phyloP scores from a whole-genome alignment of 2,113 vertebrate species.

The Turnix velox region DNA sequence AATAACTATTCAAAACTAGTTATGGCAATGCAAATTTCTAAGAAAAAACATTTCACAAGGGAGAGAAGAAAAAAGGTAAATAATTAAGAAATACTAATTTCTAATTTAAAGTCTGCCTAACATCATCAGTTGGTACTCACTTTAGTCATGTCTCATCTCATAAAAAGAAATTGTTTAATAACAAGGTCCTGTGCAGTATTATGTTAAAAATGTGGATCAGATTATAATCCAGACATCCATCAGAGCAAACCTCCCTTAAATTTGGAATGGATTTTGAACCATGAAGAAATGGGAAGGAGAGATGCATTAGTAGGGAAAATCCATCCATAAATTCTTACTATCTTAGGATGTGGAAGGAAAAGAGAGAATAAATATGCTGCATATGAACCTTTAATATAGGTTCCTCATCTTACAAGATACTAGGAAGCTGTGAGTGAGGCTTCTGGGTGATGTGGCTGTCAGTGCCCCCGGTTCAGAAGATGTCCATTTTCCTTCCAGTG shows the following conservation, averaged over 20 bases:
- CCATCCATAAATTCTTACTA: background rate
- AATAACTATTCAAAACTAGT: constrained; percentile 19
- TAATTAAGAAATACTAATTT: background rate
- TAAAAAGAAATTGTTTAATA: background rate
- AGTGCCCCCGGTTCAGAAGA: background rate
- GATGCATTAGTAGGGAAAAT: background rate
- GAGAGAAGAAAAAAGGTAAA: background rate
- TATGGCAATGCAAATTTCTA: background rate
- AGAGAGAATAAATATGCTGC: background rate
- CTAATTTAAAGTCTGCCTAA: background rate
- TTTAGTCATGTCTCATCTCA: background rate
- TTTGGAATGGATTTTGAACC: background rate
- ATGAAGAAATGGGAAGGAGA: background rate
- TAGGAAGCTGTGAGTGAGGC: background rate
- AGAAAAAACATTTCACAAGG: background rate
- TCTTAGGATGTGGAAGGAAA: background rate
- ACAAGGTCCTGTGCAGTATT: background rate
- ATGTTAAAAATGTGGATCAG: background rate
- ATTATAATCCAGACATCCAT: background rate
- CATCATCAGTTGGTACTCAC: background rate
- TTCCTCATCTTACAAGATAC: background rate
- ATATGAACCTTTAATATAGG: background rate
- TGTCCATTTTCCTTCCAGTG: background rate
- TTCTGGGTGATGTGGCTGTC: background rate
- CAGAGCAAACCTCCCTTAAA: background rate